Evolutionary conservation across 2,113 vertebrate genomes (phyloP).

Genomic region (Nesoenas mayeri): DNA sequence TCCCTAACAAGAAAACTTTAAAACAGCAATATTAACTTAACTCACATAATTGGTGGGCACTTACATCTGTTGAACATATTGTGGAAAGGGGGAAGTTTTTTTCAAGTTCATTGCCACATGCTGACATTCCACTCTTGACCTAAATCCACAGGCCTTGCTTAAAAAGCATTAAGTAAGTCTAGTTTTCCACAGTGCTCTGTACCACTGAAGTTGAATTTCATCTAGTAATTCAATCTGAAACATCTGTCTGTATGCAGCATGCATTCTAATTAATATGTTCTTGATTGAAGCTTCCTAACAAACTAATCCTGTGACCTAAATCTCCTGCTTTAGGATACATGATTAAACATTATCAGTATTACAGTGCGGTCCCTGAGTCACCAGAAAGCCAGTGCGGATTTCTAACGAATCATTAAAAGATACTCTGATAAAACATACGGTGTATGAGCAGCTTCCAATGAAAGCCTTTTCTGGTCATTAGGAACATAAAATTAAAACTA

Average conservation of each 20-base stretch:
- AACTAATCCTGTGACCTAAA: slow-evolving; percentile 65
- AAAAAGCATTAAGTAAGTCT: not conserved
- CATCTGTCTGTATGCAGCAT: not conserved
- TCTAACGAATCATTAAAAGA: not conserved
- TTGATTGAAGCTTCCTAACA: slow-evolving; percentile 53
- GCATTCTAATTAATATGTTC: slow-evolving; percentile 33
- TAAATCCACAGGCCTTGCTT: not conserved
- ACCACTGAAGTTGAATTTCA: not conserved
- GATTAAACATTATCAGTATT: slow-evolving; percentile 55
- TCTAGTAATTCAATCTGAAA: not conserved
- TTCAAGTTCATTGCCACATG: not conserved
- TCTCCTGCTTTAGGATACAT: slow-evolving; percentile 38
- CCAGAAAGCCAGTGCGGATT: not conserved
- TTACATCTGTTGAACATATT: fast-evolving
- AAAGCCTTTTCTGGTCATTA: not conserved
- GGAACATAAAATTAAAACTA: not conserved
- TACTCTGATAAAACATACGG: not conserved
- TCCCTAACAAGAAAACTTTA: not conserved
- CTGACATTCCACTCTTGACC: not conserved
- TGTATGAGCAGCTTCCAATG: not conserved
- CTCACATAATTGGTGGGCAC: fast-evolving
- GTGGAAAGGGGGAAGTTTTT: not conserved
- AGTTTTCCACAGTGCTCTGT: not conserved
- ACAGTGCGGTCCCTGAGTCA: slow-evolving; percentile 22
- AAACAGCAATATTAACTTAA: not conserved